Conservation (phyloP, 2,797 vertebrate species). For the Siniperca undulata region DNA sequence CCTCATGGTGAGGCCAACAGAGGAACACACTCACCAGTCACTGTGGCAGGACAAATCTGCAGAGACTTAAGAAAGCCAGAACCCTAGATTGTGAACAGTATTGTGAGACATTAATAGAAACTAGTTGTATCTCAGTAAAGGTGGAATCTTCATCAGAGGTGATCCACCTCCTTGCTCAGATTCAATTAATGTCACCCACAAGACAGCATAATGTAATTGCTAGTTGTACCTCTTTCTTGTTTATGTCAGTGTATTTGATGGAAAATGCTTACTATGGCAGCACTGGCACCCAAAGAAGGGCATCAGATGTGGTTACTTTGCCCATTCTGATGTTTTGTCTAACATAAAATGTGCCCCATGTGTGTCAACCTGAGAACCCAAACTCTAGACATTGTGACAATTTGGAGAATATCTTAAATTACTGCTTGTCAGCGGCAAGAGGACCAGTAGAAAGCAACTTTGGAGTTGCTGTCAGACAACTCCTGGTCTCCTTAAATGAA, state of each 20-base stretch:
- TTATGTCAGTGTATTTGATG: constrained; percentile 5
- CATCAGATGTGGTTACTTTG: not conserved
- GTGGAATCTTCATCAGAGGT: not conserved
- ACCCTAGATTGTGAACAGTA: not conserved
- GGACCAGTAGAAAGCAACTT: too few species aligned
- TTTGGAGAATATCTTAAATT: too few species aligned
- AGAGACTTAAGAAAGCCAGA: not conserved
- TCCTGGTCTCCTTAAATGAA: not conserved
- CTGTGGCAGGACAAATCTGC: not conserved
- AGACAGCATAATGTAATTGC: not conserved
- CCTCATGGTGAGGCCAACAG: not conserved
- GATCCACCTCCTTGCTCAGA: not conserved
- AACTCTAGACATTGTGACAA: too few species aligned
- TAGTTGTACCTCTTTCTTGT: constrained; percentile 2
- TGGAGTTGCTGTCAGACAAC: too few species aligned
- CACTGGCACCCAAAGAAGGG: not conserved
- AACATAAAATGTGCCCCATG: not conserved
- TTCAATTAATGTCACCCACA: constrained; percentile 16
- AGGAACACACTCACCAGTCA: not conserved
- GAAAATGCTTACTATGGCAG: not conserved
- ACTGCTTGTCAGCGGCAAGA: too few species aligned
- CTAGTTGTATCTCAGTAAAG: not conserved
- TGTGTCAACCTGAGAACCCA: not conserved
- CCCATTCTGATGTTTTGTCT: not conserved
- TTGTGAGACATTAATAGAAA: not conserved